phyloP scores from a whole-genome alignment of 2,888 invertebrate genomes.

The Lissocephala sabroskyi region DNA sequence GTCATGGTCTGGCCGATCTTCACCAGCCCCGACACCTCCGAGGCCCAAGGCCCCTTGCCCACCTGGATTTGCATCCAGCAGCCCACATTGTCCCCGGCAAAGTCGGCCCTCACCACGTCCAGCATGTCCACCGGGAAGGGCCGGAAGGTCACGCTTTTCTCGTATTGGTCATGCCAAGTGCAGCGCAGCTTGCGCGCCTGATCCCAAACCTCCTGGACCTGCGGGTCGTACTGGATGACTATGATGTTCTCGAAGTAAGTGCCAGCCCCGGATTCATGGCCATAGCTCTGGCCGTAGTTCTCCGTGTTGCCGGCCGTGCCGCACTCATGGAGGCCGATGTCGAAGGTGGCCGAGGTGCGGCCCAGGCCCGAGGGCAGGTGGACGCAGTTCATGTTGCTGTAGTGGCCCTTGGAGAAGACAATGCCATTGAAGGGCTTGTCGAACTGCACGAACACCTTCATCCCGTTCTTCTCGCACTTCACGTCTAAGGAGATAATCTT shows the following conservation, averaged over 20 bases:
- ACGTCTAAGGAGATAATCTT: constrained; percentile 94
- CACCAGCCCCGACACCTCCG: constrained; percentile 93
- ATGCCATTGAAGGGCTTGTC: constrained; percentile 97
- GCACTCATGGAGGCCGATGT: constrained; percentile 92
- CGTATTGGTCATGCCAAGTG: constrained; percentile 96
- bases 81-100: constrained; percentile 95
- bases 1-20: constrained; percentile 98
- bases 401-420: constrained; percentile 94
- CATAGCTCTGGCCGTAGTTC: constrained; percentile 89
- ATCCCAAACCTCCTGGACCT: constrained; percentile 97
- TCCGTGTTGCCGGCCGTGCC: constrained; percentile 94
- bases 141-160: constrained; percentile 94
- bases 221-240: constrained; percentile 93
- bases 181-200: constrained; percentile 92
- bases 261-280: constrained; percentile 90
- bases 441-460: constrained; percentile 95
- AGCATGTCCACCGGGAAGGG: constrained; percentile 97
- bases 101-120: constrained; percentile 94
- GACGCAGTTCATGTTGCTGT: constrained; percentile 92
- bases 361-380: constrained; percentile 92
- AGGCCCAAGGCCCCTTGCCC: constrained; percentile 95
- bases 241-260: constrained; percentile 96
- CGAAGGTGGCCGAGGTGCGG: constrained; percentile 88
- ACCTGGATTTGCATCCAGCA: constrained; percentile 99
- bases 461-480: constrained; percentile 93